Percentiles rank a stretch among this genome's conserved stretches.
Conservation (phyloP, 2,888 invertebrate species). For the Leptopilina drosophilae region DNA sequence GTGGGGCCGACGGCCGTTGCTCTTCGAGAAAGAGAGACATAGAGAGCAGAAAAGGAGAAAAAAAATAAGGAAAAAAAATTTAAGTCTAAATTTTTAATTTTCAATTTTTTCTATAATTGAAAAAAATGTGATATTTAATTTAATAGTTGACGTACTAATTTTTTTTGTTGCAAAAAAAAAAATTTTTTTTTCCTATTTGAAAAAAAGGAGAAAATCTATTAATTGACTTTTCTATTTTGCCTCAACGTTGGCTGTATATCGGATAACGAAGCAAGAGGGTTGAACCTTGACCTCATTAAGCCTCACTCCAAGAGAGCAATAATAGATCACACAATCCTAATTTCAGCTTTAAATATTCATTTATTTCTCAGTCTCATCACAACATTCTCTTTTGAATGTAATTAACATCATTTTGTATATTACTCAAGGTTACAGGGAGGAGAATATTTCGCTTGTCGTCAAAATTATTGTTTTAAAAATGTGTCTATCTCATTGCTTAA, state of each 20-base stretch:
- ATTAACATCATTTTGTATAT: conserved; percentile 1
- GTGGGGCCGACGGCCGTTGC: conserved; percentile 72
- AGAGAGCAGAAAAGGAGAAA: too few species aligned
- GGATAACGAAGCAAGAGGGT: conserved; percentile 26
- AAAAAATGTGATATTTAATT: too few species aligned
- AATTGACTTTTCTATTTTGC: conserved; percentile 8
- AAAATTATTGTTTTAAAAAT: neutral
- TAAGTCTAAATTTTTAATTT: too few species aligned
- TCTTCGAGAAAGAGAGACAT: conserved; percentile 58
- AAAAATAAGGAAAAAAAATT: too few species aligned
- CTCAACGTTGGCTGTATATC: neutral
- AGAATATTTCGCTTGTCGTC: neutral
- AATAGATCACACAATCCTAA: conserved; percentile 33
- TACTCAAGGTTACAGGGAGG: neutral
- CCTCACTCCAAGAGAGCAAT: conserved; percentile 35
- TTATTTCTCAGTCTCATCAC: conserved; percentile 12
- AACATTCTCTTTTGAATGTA: conserved; percentile 10
- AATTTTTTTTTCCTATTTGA: too few species aligned
- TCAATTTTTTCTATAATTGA: too few species aligned
- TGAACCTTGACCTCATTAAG: conserved; percentile 37
- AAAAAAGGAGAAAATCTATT: neutral
- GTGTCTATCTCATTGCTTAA: too few species aligned
- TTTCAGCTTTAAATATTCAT: conserved; percentile 6
- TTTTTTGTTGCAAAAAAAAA: too few species aligned
- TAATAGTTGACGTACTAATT: too few species aligned